Evolutionary conservation across 2,113 vertebrate genomes (phyloP).

Genomic region (western clawed frog (Xenopus tropicalis)): UCB_Xtro_10.0 CM004448.2:110290501-110291000

Average conservation of each 20-base stretch:
- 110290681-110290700: neutral
- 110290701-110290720: neutral
- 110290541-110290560: too few relatives aligned
- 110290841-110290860: neutral
- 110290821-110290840: neutral
- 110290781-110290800: neutral
- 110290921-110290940: slow-evolving; percentile 5
- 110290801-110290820: neutral
- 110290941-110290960: slow-evolving; percentile 15
- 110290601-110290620: too few relatives aligned
- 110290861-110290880: slow-evolving; percentile 2
- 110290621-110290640: neutral
- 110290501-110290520: too few relatives aligned
- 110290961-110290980: slow-evolving; percentile 5
- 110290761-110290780: neutral
- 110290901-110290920: neutral
- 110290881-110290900: neutral
- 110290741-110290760: neutral
- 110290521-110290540: too few relatives aligned
- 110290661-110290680: neutral
- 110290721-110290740: neutral
- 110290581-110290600: too few relatives aligned
- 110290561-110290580: too few relatives aligned
- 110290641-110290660: neutral
- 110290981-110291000: slow-evolving; percentile 29